Percentiles rank a stretch among this genome's conserved stretches.
phyloP scores from a whole-genome alignment of 2,113 vertebrate species.

The Paedocypris sp. region DNA sequence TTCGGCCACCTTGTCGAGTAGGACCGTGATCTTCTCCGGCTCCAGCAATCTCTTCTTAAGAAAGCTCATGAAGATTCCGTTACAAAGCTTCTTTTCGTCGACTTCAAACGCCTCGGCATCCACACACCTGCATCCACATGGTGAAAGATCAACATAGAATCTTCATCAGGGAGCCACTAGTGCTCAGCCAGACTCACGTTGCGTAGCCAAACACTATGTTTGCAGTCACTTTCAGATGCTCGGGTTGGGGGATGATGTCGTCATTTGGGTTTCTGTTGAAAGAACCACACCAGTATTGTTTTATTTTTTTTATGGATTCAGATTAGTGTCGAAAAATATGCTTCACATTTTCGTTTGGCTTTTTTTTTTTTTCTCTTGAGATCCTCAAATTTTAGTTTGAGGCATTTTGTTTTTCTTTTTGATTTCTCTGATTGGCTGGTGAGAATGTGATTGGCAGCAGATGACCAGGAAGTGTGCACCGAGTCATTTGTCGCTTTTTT shows the following conservation, averaged over 20 bases:
- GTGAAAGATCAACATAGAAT: not conserved
- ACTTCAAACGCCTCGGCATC: constrained; percentile 78
- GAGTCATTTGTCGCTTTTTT: too few species aligned
- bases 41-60: constrained; percentile 70
- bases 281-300: not conserved
- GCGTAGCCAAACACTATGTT: constrained; percentile 81
- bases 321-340: too few species aligned
- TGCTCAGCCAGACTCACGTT: constrained; percentile 72
- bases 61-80: constrained; percentile 73
- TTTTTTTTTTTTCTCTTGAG: too few species aligned
- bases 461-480: too few species aligned
- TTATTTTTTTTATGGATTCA: too few species aligned
- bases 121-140: constrained; percentile 53
- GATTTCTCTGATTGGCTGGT: too few species aligned
- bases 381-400: too few species aligned
- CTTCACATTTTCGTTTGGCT: too few species aligned
- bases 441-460: too few species aligned
- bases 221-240: constrained; percentile 68
- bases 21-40: constrained; percentile 74
- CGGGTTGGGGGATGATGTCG: constrained; percentile 60
- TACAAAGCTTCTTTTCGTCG: constrained; percentile 62
- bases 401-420: too few species aligned
- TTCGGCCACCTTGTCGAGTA: constrained; percentile 77
- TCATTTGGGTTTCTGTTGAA: constrained; percentile 68
- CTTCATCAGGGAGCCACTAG: too few species aligned